Conservation (phyloP, 2,888 invertebrate species). For the Hyalella azteca region DNA sequence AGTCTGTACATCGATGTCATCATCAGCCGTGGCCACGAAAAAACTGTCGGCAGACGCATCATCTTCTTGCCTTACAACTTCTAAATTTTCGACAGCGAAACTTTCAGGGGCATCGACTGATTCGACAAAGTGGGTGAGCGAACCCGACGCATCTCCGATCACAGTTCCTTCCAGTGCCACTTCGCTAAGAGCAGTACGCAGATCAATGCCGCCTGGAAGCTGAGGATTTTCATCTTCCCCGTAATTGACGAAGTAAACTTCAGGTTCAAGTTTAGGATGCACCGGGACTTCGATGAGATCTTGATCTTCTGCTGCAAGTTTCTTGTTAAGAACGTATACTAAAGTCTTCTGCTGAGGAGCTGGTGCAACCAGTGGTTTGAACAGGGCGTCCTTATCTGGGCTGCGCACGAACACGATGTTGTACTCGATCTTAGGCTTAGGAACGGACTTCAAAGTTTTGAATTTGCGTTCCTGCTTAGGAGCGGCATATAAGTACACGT, state of each 20-base stretch:
- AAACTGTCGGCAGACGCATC: neutral
- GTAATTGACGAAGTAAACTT: constrained; percentile 53
- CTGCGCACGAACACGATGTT: constrained; percentile 38
- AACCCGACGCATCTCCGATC: constrained; percentile 3
- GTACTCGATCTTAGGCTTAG: constrained; percentile 40
- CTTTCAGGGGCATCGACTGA: neutral
- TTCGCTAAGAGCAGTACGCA: constrained; percentile 37
- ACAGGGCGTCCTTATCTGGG: neutral
- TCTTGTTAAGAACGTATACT: constrained; percentile 51
- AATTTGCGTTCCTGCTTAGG: constrained; percentile 3
- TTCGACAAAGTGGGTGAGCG: neutral
- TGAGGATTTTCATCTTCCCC: constrained; percentile 35
- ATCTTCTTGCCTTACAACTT: neutral
- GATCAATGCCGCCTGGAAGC: constrained; percentile 40
- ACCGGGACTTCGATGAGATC: constrained; percentile 48
- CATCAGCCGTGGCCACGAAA: neutral
- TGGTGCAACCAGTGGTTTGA: constrained; percentile 45
- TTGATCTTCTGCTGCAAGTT: constrained; percentile 26
- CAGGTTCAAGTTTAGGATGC: constrained; percentile 40
- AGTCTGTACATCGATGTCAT: neutral
- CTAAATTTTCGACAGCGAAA: neutral
- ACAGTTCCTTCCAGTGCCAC: constrained; percentile 33
- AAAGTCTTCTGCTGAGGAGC: constrained; percentile 51
- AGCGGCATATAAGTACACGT: constrained; percentile 27
- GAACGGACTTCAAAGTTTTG: neutral